Conservation (phyloP, 2,797 vertebrate genomes). For the Danio kyathit region DNA sequence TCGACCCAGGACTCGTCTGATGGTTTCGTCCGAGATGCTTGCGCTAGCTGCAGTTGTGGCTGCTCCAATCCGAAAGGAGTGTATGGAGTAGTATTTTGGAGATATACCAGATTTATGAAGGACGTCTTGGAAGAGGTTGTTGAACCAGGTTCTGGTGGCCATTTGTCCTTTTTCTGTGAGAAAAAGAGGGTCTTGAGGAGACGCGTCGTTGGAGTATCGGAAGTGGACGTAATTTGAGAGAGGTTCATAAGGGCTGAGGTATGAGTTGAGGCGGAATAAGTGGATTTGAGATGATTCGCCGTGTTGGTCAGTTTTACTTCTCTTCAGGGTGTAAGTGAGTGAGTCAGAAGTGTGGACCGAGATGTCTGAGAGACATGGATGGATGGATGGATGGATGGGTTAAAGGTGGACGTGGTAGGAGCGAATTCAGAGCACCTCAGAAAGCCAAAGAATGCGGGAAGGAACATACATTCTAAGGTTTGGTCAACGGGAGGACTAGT, state of each 20-base stretch:
- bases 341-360: no score
- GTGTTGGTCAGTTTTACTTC: neutral
- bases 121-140: no score
- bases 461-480: neutral
- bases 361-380: no score
- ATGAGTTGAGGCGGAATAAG: neutral
- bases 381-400: neutral
- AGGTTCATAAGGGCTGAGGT: neutral
- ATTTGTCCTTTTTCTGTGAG: no score
- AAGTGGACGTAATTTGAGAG: neutral
- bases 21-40: no score
- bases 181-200: no score
- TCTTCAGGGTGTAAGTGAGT: no score
- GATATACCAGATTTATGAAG: no score
- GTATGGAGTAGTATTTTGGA: no score
- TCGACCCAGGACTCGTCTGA: no score
- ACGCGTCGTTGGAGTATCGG: neutral
- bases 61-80: no score
- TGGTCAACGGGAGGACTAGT: neutral
- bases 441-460: neutral
- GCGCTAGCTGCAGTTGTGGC: neutral
- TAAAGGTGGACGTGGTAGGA: neutral
- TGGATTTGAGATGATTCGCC: neutral
- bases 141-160: no score
- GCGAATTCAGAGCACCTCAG: neutral